Percentiles rank a stretch among this genome's conserved stretches.
Conservation (phyloP, 1,140 invertebrate species). For the Drosophila repleta region DNA sequence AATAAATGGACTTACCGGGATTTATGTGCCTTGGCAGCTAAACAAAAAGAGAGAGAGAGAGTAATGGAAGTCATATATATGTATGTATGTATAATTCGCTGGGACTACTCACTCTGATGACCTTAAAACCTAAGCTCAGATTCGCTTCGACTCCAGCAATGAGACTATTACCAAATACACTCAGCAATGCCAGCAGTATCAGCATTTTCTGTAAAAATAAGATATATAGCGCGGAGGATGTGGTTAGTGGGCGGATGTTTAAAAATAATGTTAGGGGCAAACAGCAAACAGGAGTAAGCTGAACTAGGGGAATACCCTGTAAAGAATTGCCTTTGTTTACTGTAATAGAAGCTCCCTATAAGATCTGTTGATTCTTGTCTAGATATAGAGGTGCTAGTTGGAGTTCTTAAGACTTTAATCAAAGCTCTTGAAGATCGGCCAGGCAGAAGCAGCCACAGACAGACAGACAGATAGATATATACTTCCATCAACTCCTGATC, state of each 20-base stretch:
- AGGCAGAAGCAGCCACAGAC: too few relatives aligned
- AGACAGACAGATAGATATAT: too few relatives aligned
- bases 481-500: too few relatives aligned
- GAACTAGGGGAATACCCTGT: too few relatives aligned
- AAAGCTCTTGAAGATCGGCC: too few relatives aligned
- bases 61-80: background rate
- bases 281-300: too few relatives aligned
- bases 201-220: constrained; percentile 74
- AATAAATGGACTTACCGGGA: constrained; percentile 71
- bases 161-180: constrained; percentile 77
- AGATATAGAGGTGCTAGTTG: too few relatives aligned
- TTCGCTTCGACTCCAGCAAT: constrained; percentile 70
- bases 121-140: constrained; percentile 79
- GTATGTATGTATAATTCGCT: background rate
- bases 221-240: constrained; percentile 26
- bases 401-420: too few relatives aligned
- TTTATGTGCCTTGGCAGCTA: constrained; percentile 75
- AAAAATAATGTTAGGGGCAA: too few relatives aligned
- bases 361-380: too few relatives aligned
- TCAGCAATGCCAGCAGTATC: constrained; percentile 77
- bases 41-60: constrained; percentile 46
- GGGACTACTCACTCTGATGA: constrained; percentile 74
- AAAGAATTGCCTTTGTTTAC: too few relatives aligned
- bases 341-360: too few relatives aligned
- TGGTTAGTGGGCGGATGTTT: constrained; percentile 35